A percentile compares a stretch with the other conserved stretches of the same genome.
These are phyloP conservation scores for Celastrina argiolus DNA, from an alignment of 2,888 invertebrate genomes.

Conservation along the genomic window DNA sequence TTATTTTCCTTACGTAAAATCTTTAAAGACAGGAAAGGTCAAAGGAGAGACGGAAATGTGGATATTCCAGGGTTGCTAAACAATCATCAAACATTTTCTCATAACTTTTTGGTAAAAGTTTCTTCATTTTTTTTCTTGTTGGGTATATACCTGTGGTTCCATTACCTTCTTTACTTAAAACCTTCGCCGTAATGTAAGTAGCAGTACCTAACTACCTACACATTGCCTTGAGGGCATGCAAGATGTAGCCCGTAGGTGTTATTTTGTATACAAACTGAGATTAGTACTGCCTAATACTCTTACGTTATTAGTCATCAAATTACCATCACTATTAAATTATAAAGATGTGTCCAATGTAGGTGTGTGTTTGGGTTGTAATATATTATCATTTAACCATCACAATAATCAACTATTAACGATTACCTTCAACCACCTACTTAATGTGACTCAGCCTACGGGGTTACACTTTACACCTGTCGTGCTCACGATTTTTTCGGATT, in stretches of 20 bases:
- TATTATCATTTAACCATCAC: background rate
- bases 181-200: background rate
- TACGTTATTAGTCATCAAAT: constrained; percentile 12
- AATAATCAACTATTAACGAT: background rate
- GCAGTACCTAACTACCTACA: background rate
- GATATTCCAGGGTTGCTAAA: too few species aligned
- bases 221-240: background rate
- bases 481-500: background rate
- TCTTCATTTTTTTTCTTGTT: background rate
- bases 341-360: constrained; percentile 14
- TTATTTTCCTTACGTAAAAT: too few species aligned
- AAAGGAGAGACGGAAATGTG: too few species aligned
- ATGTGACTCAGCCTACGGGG: background rate
- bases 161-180: background rate
- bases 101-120: background rate
- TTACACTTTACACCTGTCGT: constrained; percentile 2
- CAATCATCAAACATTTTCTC: background rate
- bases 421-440: constrained; percentile 12
- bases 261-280: background rate
- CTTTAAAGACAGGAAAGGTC: too few species aligned
- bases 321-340: background rate
- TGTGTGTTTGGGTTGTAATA: background rate
- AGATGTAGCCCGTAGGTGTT: background rate
- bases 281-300: background rate
- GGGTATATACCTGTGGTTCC: background rate